Evolutionary conservation across 2,797 vertebrate genomes (phyloP).

Genomic region (Lepus oiostolus): DNA sequence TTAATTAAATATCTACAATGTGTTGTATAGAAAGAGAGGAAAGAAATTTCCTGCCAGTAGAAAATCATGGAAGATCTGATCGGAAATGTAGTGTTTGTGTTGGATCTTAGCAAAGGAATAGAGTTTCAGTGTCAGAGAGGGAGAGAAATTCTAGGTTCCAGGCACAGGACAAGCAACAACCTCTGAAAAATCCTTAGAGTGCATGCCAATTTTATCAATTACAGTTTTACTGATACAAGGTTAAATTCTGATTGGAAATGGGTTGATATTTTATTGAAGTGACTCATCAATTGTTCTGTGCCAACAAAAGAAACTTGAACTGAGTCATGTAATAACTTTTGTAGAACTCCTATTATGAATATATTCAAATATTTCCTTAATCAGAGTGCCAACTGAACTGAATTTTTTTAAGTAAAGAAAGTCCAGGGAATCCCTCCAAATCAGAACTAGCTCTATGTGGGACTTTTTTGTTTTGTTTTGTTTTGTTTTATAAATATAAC

Average conservation of each 20-base stretch:
- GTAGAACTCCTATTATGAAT: conserved; percentile 27
- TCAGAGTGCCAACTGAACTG: conserved; percentile 29
- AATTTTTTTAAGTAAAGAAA: conserved; percentile 24
- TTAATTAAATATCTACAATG: conserved; percentile 1
- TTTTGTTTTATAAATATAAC: conserved; percentile 31
- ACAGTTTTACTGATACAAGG: conserved; percentile 3
- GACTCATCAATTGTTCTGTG: background rate
- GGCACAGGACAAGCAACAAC: background rate
- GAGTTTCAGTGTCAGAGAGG: background rate
- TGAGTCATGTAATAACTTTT: background rate
- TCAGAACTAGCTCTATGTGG: conserved; percentile 13
- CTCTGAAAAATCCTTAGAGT: background rate
- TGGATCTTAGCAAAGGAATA: background rate
- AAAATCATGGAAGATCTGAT: background rate
- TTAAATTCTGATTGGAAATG: conserved; percentile 17
- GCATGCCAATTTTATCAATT: background rate
- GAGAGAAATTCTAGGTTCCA: background rate
- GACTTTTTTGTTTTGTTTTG: background rate
- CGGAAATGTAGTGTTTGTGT: background rate
- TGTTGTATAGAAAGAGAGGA: conserved; percentile 20
- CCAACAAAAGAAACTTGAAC: background rate
- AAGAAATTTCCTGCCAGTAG: background rate
- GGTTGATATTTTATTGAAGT: conserved; percentile 17
- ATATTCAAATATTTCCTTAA: conserved; percentile 48
- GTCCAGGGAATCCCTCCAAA: conserved; percentile 35